Base-by-base conservation (phyloP, 2,797 vertebrate genomes). In the Falco columbarius region DNA sequence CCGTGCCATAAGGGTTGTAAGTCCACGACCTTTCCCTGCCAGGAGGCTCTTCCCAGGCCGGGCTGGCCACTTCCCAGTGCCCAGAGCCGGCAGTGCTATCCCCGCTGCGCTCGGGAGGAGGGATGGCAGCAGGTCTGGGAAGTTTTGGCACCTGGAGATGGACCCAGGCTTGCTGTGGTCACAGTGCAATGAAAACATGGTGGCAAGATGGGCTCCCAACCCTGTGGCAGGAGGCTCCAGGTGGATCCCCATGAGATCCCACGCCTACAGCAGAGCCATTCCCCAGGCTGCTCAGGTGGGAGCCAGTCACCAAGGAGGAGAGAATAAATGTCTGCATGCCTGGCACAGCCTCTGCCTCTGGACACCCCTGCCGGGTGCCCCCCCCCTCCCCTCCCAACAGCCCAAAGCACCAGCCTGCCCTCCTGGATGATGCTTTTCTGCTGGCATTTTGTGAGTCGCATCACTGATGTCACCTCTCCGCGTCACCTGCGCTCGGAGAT, bases 231-330 rank as follows among this genome's bases (percentile, higher is more conserved):
- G 27, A 72, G 12, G 34, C 7, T 72, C 14, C 73, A 62, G 12
- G 34, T 40, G 63, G 24, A 4, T 1, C 14, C 42, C 20, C 67
- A 30, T 2, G 67, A 92, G 34, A 36, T 63, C 52, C 80, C 14
- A 13, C 47, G 24, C 55, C 29, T 27, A 19, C 46, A 83, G 72
- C 29, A 14, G 47, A 61, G 34, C n/a, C 81, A 63, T 52, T 42
- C 38, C 13, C 40, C 3, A 0, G 16, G 54, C n/a, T 47, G 49
- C 14, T 12, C 0, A 0, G 23, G 5, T 23, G 29, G n/a, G n/a
- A 86, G 30, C 24, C 55, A 66, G n/a, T 19, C 27, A 67, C 67
- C 4, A 2, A 40, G 73, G 56, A 58, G 36, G 14, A 34, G 40
- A 32, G n/a, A 29, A 36, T 2, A 10, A 9, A 15, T 27, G 26